Conservation (phyloP, 1,140 invertebrate genomes). For the Oncopodura yosiiana region DNA sequence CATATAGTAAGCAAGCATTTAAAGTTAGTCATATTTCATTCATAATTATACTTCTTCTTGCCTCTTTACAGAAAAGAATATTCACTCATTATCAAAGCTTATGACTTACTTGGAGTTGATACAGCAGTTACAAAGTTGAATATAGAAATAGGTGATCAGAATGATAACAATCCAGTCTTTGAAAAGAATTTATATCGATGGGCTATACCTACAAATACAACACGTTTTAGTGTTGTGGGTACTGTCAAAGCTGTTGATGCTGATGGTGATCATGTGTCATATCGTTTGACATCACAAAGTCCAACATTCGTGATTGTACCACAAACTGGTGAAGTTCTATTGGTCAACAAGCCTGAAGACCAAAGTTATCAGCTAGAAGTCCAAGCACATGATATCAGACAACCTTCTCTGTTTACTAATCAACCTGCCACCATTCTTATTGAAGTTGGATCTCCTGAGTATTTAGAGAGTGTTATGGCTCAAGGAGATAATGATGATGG, state of each 20-base stretch:
- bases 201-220: constrained; percentile 48
- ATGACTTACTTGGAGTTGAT: constrained; percentile 60
- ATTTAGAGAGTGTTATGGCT: constrained; percentile 38
- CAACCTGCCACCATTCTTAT: constrained; percentile 62
- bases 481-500: constrained; percentile 44
- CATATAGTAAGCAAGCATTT: neutral
- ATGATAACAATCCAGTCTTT: constrained; percentile 61
- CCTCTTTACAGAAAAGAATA: no score
- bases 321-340: constrained; percentile 76
- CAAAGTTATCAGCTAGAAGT: constrained; percentile 50
- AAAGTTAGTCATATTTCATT: neutral
- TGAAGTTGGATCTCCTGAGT: constrained; percentile 54
- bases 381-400: constrained; percentile 68
- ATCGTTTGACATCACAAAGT: constrained; percentile 63
- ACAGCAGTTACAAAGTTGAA: constrained; percentile 59
- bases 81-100: constrained; percentile 60
- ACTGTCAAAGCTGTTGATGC: constrained; percentile 69
- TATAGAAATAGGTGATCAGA: constrained; percentile 68
- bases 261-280: constrained; percentile 77
- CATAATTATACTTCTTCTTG: no score
- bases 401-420: constrained; percentile 55
- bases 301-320: constrained; percentile 76
- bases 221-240: constrained; percentile 66
- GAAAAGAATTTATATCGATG: constrained; percentile 38
- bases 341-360: constrained; percentile 56